Conservation (phyloP, 2,797 vertebrate species). For the Argyrosomus regius region DNA sequence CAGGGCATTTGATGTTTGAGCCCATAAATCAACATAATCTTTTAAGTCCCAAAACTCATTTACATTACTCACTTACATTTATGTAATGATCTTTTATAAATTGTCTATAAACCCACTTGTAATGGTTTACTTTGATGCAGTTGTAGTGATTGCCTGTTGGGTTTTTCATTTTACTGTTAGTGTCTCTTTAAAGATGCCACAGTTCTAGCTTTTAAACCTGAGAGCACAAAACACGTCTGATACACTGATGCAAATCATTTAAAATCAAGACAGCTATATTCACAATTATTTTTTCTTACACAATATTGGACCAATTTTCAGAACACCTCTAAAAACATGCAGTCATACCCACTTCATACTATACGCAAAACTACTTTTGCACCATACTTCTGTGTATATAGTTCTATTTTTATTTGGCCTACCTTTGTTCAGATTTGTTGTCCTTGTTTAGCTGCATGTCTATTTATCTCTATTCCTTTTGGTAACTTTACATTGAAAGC, state of each 20-base stretch:
- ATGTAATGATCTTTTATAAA: not conserved
- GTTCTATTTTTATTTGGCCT: not conserved
- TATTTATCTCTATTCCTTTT: not conserved
- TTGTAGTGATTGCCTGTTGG: too few species aligned
- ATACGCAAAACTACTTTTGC: not conserved
- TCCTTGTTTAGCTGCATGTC: not conserved
- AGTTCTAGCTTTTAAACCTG: not conserved
- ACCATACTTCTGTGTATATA: not conserved
- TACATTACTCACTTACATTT: not conserved
- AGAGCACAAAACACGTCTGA: not conserved
- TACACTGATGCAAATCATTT: not conserved
- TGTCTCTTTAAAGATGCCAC: not conserved
- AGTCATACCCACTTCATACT: not conserved
- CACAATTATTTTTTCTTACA: not conserved
- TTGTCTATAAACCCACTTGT: not conserved
- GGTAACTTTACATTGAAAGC: not conserved
- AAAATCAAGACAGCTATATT: not conserved
- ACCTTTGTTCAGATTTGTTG: not conserved
- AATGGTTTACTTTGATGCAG: too few species aligned
- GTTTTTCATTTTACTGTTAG: not conserved
- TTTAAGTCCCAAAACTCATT: not conserved
- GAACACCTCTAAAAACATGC: not conserved
- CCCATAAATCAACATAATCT: conserved; percentile 6
- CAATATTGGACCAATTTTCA: not conserved
- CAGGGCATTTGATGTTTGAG: not conserved